Base-by-base conservation (phyloP, 2,888 invertebrate species). In the Pammene fasciana region DNA sequence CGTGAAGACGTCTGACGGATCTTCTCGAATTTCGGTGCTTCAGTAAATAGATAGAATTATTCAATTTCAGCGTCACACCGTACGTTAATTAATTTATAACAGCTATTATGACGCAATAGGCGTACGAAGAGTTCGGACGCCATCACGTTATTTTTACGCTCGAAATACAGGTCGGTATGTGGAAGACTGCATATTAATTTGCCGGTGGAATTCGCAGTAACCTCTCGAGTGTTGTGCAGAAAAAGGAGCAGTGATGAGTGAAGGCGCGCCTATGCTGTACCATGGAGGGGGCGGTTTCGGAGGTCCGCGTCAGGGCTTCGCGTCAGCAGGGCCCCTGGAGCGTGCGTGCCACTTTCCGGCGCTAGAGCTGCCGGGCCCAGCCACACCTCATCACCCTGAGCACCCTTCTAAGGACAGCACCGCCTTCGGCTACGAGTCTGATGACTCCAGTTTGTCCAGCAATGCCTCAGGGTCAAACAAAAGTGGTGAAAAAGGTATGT, bases 391-490 rank as follows among this genome's bases (percentile, higher is more conserved):
- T 78, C 83, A 86, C 36, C 86, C 86, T 43, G 83, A 86, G 41
- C 86, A 81, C 46, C 81, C 77, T 13, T 70, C 72, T 65, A 86
- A 82, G 70, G 79, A 88, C 64, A 85, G 82, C 77, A 86, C 86
- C 18, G 89, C 90, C 65, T 91, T 92, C 73, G 89, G 87, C 26
- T 91, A 92, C 74, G 92, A 92, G 71, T 92, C 92, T 18, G 92
- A 92, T 77, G 92, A 92, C 78, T 92, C 92, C 66, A 92, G 92
- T 75, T 80, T 90, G 55, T 92, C 92, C n/a, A 92, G 92, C 76
- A 92, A 90, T 75, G 91, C 92, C 41, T 91, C 92, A 41, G 90
- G 92, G 55, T 91, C 92, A 41, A 90, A 89, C 73, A 90, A 91
- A 73, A 90, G 89, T 10, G 87, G 83, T 74, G 91, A 90, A 48